Evolutionary conservation across 2,113 vertebrate genomes (phyloP).

Genomic region (Oncorhynchus keta): DNA sequence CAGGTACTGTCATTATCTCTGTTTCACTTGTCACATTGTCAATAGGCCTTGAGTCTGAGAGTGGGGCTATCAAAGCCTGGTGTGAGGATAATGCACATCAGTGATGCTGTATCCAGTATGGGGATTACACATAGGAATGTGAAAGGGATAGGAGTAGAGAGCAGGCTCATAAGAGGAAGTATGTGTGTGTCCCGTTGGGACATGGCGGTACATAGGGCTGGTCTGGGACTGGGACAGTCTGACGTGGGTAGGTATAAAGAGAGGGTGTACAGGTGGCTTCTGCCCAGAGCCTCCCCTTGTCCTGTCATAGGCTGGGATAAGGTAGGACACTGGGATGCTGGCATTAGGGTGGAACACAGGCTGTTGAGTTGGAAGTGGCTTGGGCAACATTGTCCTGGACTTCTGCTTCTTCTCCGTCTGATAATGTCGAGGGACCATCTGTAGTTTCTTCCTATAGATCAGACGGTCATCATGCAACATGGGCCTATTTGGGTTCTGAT

Average conservation of each 20-base stretch:
- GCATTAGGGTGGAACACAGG: slow-evolving; percentile 39
- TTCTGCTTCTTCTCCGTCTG: slow-evolving; percentile 67
- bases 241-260: slow-evolving; percentile 54
- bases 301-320: slow-evolving; percentile 57
- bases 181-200: slow-evolving; percentile 50
- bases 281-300: slow-evolving; percentile 49
- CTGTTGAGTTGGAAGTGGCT: slow-evolving; percentile 58
- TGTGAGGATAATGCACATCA: slow-evolving; percentile 59
- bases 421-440: slow-evolving; percentile 36
- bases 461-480: slow-evolving; percentile 38
- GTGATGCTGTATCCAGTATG: slow-evolving; percentile 61
- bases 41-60: neutral
- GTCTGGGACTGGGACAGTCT: slow-evolving; percentile 59
- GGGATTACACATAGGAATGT: slow-evolving; percentile 58
- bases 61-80: slow-evolving; percentile 48
- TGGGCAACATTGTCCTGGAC: slow-evolving; percentile 58
- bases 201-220: slow-evolving; percentile 55
- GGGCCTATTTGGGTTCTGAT: slow-evolving; percentile 42
- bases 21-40: neutral
- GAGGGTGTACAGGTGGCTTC: slow-evolving; percentile 40
- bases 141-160: slow-evolving; percentile 61
- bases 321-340: slow-evolving; percentile 36
- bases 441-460: slow-evolving; percentile 51
- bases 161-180: slow-evolving; percentile 53
- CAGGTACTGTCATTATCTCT: neutral